Percentiles rank a stretch among this genome's conserved stretches.
Evolutionary conservation across 2,113 vertebrate genomes (phyloP).

Genomic region (Eleginops maclovinus): DNA sequence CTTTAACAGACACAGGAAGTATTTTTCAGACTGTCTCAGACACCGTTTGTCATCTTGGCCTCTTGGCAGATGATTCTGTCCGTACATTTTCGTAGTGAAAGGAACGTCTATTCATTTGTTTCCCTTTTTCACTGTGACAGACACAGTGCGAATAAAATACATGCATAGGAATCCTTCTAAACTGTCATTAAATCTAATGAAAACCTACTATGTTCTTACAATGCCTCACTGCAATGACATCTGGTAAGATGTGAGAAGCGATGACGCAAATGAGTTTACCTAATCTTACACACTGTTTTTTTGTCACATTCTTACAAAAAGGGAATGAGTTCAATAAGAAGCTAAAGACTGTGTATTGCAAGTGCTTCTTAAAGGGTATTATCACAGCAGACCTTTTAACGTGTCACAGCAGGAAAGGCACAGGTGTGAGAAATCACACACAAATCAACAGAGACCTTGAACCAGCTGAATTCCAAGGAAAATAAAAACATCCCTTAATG

Average conservation of each 20-base stretch:
- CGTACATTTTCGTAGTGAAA: neutral
- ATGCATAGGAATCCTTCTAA: neutral
- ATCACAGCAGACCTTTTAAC: too few relatives aligned
- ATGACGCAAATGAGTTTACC: neutral
- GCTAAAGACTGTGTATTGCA: too few relatives aligned
- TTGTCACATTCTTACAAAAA: too few relatives aligned
- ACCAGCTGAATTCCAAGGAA: too few relatives aligned
- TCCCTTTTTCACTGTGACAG: neutral
- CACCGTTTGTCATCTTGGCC: conserved; percentile 6
- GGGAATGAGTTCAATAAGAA: too few relatives aligned
- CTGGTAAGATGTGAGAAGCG: neutral
- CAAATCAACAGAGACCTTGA: too few relatives aligned
- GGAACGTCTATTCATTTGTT: conserved; percentile 11
- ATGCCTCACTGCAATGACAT: neutral
- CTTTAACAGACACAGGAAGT: neutral
- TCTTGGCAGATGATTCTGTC: conserved; percentile 12
- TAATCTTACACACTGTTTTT: too few relatives aligned
- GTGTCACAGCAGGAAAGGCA: too few relatives aligned
- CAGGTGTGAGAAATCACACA: too few relatives aligned
- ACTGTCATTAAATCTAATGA: neutral
- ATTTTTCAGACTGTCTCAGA: conserved; percentile 14
- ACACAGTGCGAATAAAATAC: neutral
- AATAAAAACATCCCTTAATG: too few relatives aligned
- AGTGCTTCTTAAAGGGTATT: too few relatives aligned
- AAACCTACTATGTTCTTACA: neutral